A percentile compares a stretch with the other conserved stretches of the same genome.
phyloP scores from a whole-genome alignment of 1,140 invertebrate species.

The Pogonomyrmex barbatus region DNA sequence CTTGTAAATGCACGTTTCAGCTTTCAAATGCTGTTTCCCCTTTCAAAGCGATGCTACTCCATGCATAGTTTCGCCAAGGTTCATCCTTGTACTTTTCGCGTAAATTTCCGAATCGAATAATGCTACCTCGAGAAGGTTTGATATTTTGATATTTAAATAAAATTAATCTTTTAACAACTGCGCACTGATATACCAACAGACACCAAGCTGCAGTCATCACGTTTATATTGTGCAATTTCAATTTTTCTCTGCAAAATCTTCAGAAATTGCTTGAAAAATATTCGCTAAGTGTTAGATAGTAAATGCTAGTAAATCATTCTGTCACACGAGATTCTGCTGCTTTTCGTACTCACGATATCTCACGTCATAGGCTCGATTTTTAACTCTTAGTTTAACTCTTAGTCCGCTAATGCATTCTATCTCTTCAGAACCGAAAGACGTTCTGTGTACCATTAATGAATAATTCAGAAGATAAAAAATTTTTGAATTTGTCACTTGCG shows the following conservation, averaged over 20 bases:
- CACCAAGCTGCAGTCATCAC: neutral
- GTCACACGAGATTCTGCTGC: slow-evolving; percentile 2
- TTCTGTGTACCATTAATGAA: neutral
- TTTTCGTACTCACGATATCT: slow-evolving; percentile 7
- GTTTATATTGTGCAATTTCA: neutral
- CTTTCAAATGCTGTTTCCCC: neutral
- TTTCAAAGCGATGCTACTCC: neutral
- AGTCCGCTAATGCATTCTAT: neutral
- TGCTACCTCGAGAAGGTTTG: neutral
- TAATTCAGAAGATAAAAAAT: slow-evolving; percentile 22
- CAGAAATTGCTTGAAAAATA: neutral
- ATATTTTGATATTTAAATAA: neutral
- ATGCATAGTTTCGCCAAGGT: slow-evolving; percentile 10
- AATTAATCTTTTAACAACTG: slow-evolving; percentile 36
- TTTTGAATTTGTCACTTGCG: neutral
- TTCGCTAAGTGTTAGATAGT: neutral
- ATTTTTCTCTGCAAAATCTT: neutral
- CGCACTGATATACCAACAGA: neutral
- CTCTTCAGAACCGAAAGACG: neutral
- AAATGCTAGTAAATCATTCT: slow-evolving; percentile 11
- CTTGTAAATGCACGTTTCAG: slow-evolving; percentile 16
- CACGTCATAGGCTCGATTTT: neutral
- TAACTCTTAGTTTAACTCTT: neutral
- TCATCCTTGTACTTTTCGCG: slow-evolving; percentile 6
- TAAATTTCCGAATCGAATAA: slow-evolving; percentile 14